Base-by-base conservation (phyloP, 2,888 invertebrate species). In the Hanleya hanleyi region DNA sequence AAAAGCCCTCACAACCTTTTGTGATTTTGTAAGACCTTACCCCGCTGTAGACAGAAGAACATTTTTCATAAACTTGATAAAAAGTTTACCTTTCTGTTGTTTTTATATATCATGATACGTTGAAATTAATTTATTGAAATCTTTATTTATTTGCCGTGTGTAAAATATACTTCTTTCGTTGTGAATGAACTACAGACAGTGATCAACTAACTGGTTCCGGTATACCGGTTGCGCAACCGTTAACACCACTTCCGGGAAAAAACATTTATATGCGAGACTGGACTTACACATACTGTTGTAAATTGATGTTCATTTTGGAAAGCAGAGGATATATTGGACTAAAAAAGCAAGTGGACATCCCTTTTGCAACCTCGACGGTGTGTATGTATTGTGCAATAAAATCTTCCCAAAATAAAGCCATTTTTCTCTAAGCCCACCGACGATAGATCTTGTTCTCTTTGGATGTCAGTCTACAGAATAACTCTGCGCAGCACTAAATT, bases 191-290 rank as follows among this genome's bases (percentile, higher is more conserved):
- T 29, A 57, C 32, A 47, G 47, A 47, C 32, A 29, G 57, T 57
- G 22, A 57, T 64, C 64, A 35, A 64, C 64, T 64, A 64, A 64
- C 36, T 22, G 64, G 36, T 64, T 64, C 78, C 81, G 81, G 81
- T 81, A n/a, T n/a, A 81, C 78, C 81, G 81, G 80, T 81, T 81
- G 77, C 64, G 64, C 64, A 64, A 64, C 38, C 64, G 38, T 64
- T 57, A 51, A 71, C 68, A 77, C 77, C 80, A 79, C 67, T 64
- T 71, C 74, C 71, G 70, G 75, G 69, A 57, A 57, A 32, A 57
- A 57, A 57, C 26, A 7, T 57, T 22, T 29, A 57, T n/a, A n/a
- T 15, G 22, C 12, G 22, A 57, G 32, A 29, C 22, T 57, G 57
- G 47, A 47, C 29, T 57, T 57, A 32, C 57, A 57, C 57, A 29